phyloP scores from a whole-genome alignment of 2,888 invertebrate species.

The Cantharis flavilabris region DNA sequence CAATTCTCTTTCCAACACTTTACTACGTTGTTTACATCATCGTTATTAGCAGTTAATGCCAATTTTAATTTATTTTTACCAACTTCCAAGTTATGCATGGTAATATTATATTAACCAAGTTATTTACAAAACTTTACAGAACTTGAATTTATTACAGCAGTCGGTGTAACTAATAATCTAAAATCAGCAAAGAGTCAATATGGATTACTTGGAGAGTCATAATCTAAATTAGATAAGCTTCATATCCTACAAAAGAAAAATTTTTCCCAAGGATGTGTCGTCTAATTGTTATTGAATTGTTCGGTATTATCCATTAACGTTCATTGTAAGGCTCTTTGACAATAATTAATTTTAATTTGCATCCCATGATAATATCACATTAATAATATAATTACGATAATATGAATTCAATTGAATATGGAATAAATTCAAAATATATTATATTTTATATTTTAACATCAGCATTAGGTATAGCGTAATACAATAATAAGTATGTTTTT shows the following conservation, averaged over 20 bases:
- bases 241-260: not conserved
- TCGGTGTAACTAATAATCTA: not conserved
- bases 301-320: not conserved
- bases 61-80: slow-evolving; percentile 4
- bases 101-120: not conserved
- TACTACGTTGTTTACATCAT: slow-evolving; percentile 6
- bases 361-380: not conserved
- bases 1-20: slow-evolving; percentile 4
- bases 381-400: not conserved
- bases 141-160: too few species aligned
- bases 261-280: not conserved
- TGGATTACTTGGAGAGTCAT: too few species aligned
- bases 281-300: not conserved
- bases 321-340: not conserved
- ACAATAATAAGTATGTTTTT: too few species aligned
- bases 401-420: not conserved
- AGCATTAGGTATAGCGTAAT: too few species aligned
- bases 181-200: not conserved
- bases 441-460: too few species aligned
- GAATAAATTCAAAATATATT: not conserved
- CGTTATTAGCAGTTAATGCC: slow-evolving; percentile 11
- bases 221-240: too few species aligned
- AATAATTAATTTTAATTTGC: not conserved
- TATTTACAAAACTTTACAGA: not conserved
- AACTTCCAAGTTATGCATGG: not conserved